Base-by-base conservation (phyloP, 1,140 invertebrate species). In the Drosophila sucinea region DNA sequence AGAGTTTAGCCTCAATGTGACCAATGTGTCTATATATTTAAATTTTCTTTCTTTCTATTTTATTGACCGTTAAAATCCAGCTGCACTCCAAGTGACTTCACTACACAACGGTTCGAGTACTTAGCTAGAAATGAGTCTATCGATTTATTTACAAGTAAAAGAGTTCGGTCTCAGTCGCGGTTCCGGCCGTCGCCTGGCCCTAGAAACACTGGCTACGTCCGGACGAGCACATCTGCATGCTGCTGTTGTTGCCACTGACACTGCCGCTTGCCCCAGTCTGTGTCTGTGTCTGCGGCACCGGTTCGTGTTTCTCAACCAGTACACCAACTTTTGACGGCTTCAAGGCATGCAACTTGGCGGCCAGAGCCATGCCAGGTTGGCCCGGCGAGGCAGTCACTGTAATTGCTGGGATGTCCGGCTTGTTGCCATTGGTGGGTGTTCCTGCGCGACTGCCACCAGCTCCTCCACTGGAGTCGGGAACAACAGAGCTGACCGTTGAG, bases 151-250 rank as follows among this genome's bases (percentile, higher is more conserved):
- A 79, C 77, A 79, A 70, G 56, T 79, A 79, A 63, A 79, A 73
- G 27, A 79, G 74, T 25, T 70, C 69, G 47, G 10, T 56, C 54
- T 40, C 27, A 29, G 60, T 41, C 40, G 27, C 40, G 10, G 40
- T 27, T 47, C 33, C 44, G 23, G 7, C n/a, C 63, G 67, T 33
- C 29, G 38, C 38, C 56, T 60, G 55, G 25, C 57, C 75, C 78
- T 81, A 81, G 78, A 81, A 81, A 63, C 76, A 81, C 54, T 81
- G 75, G n/a, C 78, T 78, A 7, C 78, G 78, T 1, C 71, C 78
- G n/a, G 78, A 70, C 7, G 63, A 35, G 4, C 70, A 70, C 66
- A 77, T 70, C 23, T 64, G 70, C 60, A 79, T 58, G 35, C 41
- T 44, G n/a, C 41, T 8, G 38, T 56, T 61, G 35, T 44, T 56